Evolutionary conservation across 2,888 invertebrate genomes (phyloP), one percentile per base, ranked within the genome.

Genomic region (Subacronicta megacephala): DNA sequence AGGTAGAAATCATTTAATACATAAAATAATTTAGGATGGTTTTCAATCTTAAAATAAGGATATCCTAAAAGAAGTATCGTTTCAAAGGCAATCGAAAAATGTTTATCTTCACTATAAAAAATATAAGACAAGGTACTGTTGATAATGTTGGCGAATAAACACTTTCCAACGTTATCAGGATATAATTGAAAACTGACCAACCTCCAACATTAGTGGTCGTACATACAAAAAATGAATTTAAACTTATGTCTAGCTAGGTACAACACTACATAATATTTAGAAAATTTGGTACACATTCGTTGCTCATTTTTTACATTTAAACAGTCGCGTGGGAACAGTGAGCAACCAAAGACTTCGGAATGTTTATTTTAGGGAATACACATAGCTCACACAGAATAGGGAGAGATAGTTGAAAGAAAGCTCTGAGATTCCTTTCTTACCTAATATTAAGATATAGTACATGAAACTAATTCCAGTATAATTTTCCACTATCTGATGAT

Each of bases 281-380:
- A 88, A 84, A 91, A 89, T 93, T 94, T 94, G 94, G 93, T 93
- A 92, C 92, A 90, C 84, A 90, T 93, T 94, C 93, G 93, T 94
- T 94, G 93, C 94, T 93, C 92, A 74, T 81, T 84, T 85, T n/a
- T 81, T 79, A 82, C 79, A 82, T 81, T 81, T 80, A 79, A 81
- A 83, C 62, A 78, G 75, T 83, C 80, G 78, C 79, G 65, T 74
- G 77, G 80, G 71, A 72, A 74, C 64, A 70, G 79, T 78, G 85
- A 87, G 88, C 89, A 89, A 90, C 86, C 76, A 76, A 89, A 88
- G 75, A 85, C 81, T 80, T 78, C 90, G 93, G 93, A 93, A 93
- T 93, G 93, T 92, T 87, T 79, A 80, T 78, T 78, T 77, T 49
- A 75, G 65, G 80, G 80, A 84, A 84, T 78, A 74, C 77, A 78